Conservation (phyloP, 2,888 invertebrate species). For the Acholoe squamosa region DNA sequence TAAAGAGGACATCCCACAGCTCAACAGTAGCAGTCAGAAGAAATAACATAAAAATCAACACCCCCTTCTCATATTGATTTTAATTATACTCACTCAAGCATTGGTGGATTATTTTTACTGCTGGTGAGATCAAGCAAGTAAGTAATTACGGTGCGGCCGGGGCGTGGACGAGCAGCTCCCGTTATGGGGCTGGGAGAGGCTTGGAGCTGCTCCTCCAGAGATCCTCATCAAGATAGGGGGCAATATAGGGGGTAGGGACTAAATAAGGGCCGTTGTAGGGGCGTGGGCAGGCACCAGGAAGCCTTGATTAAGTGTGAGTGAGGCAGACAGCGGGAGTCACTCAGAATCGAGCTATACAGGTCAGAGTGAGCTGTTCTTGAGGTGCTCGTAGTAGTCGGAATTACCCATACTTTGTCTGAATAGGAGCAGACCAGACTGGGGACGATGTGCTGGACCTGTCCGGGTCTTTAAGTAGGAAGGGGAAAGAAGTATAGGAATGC, state of each 20-base stretch:
- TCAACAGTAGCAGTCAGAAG: no score
- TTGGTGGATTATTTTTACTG: slow-evolving; percentile 31
- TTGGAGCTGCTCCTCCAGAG: slow-evolving; percentile 18
- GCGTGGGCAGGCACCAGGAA: neutral
- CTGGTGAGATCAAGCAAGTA: slow-evolving; percentile 24
- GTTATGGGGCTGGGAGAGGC: neutral
- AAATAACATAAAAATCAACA: neutral
- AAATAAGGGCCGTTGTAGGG: neutral
- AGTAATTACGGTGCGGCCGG: slow-evolving; percentile 5
- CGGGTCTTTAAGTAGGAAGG: no score
- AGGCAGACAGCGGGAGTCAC: slow-evolving; percentile 10
- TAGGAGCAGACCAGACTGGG: neutral
- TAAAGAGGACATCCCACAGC: no score
- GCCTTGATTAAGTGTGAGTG: slow-evolving; percentile 44
- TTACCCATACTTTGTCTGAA: neutral
- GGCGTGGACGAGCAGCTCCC: neutral
- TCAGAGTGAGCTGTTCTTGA: neutral
- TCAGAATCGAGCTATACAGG: neutral
- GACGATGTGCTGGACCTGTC: no score
- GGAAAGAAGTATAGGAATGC: no score
- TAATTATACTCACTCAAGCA: slow-evolving; percentile 41
- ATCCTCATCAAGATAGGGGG: slow-evolving; percentile 42
- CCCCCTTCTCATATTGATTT: slow-evolving; percentile 17
- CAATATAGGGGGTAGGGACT: neutral
- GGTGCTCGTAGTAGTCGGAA: neutral